phyloP scores from a whole-genome alignment of 2,113 vertebrate species.

The Brachypteracias leptosomus region DNA sequence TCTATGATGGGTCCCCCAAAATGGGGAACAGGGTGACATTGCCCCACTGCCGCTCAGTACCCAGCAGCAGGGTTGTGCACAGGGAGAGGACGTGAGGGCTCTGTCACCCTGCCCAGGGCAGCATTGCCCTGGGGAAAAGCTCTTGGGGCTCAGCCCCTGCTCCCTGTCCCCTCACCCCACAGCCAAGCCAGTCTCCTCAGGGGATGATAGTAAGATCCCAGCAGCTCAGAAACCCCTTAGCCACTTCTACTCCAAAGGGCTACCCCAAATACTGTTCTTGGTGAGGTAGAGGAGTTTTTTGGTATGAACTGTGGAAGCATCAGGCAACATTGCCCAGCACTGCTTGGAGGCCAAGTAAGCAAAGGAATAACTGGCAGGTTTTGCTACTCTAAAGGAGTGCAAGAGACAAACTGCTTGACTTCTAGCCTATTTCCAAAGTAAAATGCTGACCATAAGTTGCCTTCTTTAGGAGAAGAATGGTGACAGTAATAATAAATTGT shows the following conservation, averaged over 20 bases:
- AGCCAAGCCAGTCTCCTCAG: background rate
- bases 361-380: background rate
- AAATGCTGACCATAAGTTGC: background rate
- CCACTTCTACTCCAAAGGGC: background rate
- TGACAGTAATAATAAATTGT: constrained; percentile 41
- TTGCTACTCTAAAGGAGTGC: background rate
- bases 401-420: constrained; percentile 8
- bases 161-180: rapidly evolving
- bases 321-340: background rate
- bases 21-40: background rate
- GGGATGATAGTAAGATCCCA: background rate
- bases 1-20: no score
- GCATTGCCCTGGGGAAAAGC: background rate
- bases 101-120: background rate
- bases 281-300: background rate
- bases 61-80: no score
- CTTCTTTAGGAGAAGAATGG: constrained; percentile 45
- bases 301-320: background rate
- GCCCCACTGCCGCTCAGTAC: background rate
- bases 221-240: background rate
- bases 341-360: background rate
- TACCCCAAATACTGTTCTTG: background rate
- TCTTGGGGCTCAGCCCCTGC: background rate
- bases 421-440: constrained; percentile 28
- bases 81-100: background rate